These are phyloP conservation scores for Mirounga angustirostris DNA, from an alignment of 2,113 vertebrate genomes.

Conservation along the genomic window DNA sequence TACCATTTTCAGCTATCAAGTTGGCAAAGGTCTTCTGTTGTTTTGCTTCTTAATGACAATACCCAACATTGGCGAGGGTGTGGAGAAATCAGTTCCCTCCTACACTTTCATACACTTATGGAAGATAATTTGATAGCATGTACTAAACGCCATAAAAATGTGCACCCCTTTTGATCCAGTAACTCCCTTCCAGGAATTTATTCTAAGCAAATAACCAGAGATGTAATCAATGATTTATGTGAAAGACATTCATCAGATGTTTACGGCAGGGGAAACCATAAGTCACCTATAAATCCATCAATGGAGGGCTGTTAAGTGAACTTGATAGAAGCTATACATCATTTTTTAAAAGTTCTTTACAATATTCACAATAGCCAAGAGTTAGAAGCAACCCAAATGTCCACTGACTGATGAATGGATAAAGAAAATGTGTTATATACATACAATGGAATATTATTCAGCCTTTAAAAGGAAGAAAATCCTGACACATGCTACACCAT, in stretches of 20 bases:
- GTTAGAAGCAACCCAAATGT: constrained; percentile 10
- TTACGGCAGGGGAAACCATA: constrained; percentile 30
- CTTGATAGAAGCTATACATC: neutral
- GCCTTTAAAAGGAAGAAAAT: constrained; percentile 22
- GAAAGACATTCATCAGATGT: constrained; percentile 40
- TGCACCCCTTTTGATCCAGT: neutral
- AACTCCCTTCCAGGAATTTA: constrained; percentile 56
- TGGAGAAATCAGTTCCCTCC: neutral
- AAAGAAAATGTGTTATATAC: neutral
- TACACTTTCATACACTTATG: neutral
- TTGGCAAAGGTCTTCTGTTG: neutral
- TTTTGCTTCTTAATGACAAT: constrained; percentile 22
- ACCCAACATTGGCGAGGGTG: neutral
- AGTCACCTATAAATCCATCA: constrained; percentile 58
- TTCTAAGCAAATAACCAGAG: constrained; percentile 62
- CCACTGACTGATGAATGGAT: neutral
- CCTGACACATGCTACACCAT: neutral
- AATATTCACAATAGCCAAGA: constrained; percentile 24
- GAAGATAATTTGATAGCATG: neutral
- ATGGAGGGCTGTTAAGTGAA: neutral
- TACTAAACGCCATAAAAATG: constrained; percentile 4
- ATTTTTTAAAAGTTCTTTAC: constrained; percentile 40
- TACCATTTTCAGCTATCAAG: constrained; percentile 2
- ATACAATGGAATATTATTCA: neutral
- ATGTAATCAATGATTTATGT: constrained; percentile 47